These are phyloP conservation scores for Adelges cooleyi DNA, from an alignment of 1,140 invertebrate genomes.

Conservation along the genomic window DNA sequence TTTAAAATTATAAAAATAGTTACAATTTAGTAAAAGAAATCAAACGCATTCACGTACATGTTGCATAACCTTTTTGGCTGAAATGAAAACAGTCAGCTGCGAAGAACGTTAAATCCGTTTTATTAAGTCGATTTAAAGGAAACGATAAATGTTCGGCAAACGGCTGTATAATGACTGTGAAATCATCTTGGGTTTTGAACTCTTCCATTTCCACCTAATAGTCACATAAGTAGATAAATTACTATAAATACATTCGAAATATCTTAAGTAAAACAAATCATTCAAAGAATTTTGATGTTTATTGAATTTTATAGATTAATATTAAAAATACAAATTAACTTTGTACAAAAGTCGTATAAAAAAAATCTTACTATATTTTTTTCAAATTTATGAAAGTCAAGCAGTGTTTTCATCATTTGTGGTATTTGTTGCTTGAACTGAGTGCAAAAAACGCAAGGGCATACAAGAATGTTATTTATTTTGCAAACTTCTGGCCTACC, in stretches of 20 bases:
- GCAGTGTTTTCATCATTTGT: conserved; percentile 38
- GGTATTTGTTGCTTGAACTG: conserved; percentile 30
- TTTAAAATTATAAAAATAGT: too few species aligned
- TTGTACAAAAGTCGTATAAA: too few species aligned
- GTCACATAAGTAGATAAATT: not conserved
- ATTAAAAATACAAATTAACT: too few species aligned
- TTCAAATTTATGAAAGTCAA: conserved; percentile 39
- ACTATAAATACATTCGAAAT: too few species aligned
- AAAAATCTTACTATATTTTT: conserved; percentile 36
- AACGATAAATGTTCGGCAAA: conserved; percentile 39
- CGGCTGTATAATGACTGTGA: conserved; percentile 51
- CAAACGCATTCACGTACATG: conserved; percentile 38
- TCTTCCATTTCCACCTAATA: conserved; percentile 37
- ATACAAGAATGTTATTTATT: conserved; percentile 39
- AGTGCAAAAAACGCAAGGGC: conserved; percentile 43
- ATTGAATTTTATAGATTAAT: not conserved
- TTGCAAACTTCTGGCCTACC: conserved; percentile 38
- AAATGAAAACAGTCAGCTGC: conserved; percentile 61
- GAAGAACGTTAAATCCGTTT: conserved; percentile 48
- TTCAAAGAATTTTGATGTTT: not conserved
- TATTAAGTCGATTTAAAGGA: conserved; percentile 34
- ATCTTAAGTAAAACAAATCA: not conserved
- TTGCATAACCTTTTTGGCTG: conserved; percentile 50
- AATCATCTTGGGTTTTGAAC: conserved; percentile 47
- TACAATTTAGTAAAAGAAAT: too few species aligned